phyloP scores from a whole-genome alignment of 1,140 invertebrate genomes.

The Drosophila kohkoa region DNA sequence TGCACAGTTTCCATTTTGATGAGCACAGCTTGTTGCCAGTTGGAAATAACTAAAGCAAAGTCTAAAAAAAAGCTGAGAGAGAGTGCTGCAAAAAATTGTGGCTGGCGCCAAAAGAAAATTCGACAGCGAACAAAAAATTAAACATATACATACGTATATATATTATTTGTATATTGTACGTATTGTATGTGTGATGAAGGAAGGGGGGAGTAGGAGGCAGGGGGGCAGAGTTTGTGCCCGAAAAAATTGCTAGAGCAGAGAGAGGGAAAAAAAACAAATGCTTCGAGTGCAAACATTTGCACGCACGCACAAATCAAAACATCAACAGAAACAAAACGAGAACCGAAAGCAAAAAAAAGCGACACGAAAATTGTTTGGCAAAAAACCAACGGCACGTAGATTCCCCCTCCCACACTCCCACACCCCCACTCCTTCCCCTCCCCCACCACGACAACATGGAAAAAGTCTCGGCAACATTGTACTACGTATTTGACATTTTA shows the following conservation, averaged over 20 bases:
- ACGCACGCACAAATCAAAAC: conserved; percentile 82
- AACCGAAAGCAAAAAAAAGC: conserved; percentile 9
- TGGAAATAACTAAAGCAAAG: conserved; percentile 50
- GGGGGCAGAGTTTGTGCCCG: conserved; percentile 30
- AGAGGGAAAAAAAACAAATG: conserved; percentile 53
- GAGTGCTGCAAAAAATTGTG: conserved; percentile 24
- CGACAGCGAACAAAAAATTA: conserved; percentile 37
- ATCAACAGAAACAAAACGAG: conserved; percentile 62
- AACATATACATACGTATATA: conserved; percentile 8
- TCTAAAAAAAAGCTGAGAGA: conserved; percentile 9
- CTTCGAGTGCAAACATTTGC: conserved; percentile 78
- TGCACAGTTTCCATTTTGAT: conserved; percentile 82
- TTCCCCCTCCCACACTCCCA: not conserved
- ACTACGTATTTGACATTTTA: conserved; percentile 82
- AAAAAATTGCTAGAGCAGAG: conserved; percentile 49
- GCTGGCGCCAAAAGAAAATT: conserved; percentile 50
- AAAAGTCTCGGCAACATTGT: conserved; percentile 78
- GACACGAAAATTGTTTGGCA: conserved; percentile 52
- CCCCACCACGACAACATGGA: conserved; percentile 41
- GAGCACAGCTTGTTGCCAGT: conserved; percentile 65
- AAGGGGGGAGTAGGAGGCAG: not conserved
- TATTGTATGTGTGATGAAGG: conserved; percentile 3
- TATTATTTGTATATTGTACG: conserved; percentile 19
- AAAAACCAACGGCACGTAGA: conserved; percentile 66
- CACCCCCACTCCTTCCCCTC: not conserved